Percentiles rank a stretch among this genome's conserved stretches.
These are phyloP conservation scores for Chelonia mydas DNA, from an alignment of 2,797 vertebrate species.

Conservation along the genomic window DNA sequence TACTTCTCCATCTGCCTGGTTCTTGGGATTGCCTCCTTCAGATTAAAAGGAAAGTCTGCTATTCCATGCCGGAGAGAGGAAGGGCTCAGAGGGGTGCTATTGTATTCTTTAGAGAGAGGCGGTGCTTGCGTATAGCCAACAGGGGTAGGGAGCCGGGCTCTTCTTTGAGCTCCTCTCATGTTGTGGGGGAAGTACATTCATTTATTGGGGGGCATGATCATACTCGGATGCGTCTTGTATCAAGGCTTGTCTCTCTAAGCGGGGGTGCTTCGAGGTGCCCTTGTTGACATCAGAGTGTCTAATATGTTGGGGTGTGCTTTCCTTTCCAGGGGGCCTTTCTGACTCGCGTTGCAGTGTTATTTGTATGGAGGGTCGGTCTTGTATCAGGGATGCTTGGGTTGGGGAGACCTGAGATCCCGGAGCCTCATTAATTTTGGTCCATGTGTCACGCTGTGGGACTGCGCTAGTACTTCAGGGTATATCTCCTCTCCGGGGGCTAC, in stretches of 20 bases:
- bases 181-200: accelerated
- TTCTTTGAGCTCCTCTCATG: neutral
- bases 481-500: accelerated
- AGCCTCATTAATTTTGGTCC: neutral
- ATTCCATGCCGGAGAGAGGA: neutral
- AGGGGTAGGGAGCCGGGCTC: neutral
- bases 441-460: neutral
- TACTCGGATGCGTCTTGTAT: neutral
- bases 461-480: neutral
- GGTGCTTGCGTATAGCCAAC: accelerated
- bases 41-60: neutral
- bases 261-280: neutral
- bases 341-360: no score
- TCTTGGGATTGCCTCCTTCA: neutral
- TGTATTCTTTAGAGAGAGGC: neutral
- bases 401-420: neutral
- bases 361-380: no score
- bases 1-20: neutral
- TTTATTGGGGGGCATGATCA: neutral
- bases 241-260: neutral
- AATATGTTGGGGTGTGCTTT: accelerated
- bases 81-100: neutral
- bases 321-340: neutral
- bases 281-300: neutral
- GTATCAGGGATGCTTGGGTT: no score